Conservation (phyloP, 2,797 vertebrate species). For the Tinamus major region DNA sequence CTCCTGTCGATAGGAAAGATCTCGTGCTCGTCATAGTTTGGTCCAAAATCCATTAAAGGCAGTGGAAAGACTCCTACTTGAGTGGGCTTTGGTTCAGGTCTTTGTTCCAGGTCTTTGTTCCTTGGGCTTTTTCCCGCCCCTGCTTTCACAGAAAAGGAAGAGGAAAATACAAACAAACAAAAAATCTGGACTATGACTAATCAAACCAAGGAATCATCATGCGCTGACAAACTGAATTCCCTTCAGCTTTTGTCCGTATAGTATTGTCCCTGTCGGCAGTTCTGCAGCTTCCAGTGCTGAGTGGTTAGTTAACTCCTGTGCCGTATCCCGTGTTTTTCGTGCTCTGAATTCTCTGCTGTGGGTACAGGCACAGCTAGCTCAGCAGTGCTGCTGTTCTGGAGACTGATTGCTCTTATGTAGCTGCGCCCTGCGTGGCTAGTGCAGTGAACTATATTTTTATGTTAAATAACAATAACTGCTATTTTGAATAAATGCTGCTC, state of each 20-base stretch:
- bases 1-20: not conserved
- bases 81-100: not conserved
- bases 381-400: not conserved
- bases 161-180: too few relatives aligned
- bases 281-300: not conserved
- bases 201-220: not conserved
- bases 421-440: not conserved
- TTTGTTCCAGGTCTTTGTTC: not conserved
- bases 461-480: not conserved
- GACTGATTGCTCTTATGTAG: not conserved
- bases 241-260: not conserved
- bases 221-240: not conserved
- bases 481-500: not conserved
- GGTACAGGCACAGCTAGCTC: fast-evolving
- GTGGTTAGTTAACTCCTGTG: not conserved
- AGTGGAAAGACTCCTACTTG: not conserved
- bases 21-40: not conserved
- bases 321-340: not conserved
- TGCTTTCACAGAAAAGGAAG: not conserved
- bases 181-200: not conserved
- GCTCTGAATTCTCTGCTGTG: not conserved
- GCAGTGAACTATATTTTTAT: not conserved
- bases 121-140: not conserved
- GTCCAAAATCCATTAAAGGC: not conserved
- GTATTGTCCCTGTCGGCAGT: not conserved